phyloP scores from a whole-genome alignment of 2,113 vertebrate species.

The Trogon surrucura region DNA sequence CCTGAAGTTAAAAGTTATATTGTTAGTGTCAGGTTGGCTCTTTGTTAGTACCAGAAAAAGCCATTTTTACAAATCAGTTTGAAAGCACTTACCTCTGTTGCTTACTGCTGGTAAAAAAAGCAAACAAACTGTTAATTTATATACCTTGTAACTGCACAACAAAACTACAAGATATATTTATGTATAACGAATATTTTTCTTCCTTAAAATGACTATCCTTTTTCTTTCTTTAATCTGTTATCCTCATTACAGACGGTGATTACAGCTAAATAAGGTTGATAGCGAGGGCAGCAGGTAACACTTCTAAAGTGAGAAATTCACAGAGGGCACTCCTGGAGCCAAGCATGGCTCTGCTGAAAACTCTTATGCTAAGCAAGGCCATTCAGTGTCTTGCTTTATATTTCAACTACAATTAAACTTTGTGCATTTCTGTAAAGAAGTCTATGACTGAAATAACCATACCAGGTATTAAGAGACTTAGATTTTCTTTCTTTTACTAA shows the following conservation, averaged over 20 bases:
- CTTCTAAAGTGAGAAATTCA: neutral
- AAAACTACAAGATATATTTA: neutral
- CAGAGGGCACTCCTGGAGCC: neutral
- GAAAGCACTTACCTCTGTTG: neutral
- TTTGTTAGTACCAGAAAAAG: neutral
- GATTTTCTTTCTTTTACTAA: constrained; percentile 61
- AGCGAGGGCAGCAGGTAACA: neutral
- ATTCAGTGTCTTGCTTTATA: neutral
- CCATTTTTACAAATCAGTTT: neutral
- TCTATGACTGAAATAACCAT: constrained; percentile 52
- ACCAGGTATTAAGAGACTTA: constrained; percentile 63
- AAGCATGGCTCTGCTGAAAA: neutral
- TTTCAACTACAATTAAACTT: neutral
- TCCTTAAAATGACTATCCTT: neutral
- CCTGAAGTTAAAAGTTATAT: neutral
- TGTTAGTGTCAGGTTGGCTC: neutral
- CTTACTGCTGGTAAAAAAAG: neutral
- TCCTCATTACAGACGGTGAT: rapidly evolving
- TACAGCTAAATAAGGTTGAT: neutral
- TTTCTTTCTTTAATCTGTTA: neutral
- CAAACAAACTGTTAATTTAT: neutral
- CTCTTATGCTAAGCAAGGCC: constrained; percentile 30
- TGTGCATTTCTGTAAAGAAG: constrained; percentile 15
- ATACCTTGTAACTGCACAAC: neutral
- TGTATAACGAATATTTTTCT: neutral